Percentiles rank a stretch among this genome's conserved stretches.
phyloP scores from a whole-genome alignment of 2,113 vertebrate species.

The Mormoops blainvillei region DNA sequence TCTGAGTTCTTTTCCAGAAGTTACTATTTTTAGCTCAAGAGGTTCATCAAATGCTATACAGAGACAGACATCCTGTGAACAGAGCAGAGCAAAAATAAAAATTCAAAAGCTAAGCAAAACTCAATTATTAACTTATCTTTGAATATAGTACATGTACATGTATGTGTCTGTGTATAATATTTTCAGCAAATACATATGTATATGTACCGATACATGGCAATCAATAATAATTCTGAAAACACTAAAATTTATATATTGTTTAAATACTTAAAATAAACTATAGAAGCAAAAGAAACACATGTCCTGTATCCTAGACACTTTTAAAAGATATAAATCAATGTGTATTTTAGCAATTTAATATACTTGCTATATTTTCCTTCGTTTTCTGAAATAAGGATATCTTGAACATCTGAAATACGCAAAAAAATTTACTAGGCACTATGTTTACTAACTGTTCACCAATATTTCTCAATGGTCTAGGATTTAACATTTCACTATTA shows the following conservation, averaged over 20 bases:
- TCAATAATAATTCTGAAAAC: neutral
- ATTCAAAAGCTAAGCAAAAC: neutral
- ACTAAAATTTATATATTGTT: neutral
- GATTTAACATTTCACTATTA: neutral
- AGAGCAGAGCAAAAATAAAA: neutral
- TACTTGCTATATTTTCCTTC: neutral
- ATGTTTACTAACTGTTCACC: neutral
- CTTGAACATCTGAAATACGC: neutral
- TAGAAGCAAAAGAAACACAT: neutral
- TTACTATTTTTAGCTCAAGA: slow-evolving; percentile 42
- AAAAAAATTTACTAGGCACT: neutral
- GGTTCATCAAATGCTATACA: neutral
- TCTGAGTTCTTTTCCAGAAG: neutral
- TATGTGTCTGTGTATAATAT: neutral
- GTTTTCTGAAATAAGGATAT: neutral
- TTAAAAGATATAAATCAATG: neutral
- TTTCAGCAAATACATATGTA: neutral
- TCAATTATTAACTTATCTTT: neutral
- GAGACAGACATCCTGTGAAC: neutral
- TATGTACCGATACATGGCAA: neutral
- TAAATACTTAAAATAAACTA: slow-evolving; percentile 12
- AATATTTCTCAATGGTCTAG: neutral
- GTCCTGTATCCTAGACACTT: neutral
- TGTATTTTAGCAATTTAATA: neutral
- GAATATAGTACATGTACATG: neutral